Percentiles rank a stretch among this genome's conserved stretches.
Evolutionary conservation across 1,140 invertebrate species (phyloP).

Genomic region (Alviniconcha marisindica): DNA sequence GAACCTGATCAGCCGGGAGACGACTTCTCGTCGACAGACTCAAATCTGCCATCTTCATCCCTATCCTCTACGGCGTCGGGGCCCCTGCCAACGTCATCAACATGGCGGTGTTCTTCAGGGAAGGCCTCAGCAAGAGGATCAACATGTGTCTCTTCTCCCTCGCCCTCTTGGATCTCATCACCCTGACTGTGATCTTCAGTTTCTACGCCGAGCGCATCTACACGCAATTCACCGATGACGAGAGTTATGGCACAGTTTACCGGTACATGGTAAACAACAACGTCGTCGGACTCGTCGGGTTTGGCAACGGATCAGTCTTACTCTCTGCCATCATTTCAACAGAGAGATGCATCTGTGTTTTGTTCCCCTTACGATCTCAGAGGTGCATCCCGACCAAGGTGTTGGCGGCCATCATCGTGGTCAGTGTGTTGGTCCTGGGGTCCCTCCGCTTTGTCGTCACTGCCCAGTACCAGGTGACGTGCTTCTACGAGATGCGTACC

Average conservation of each 20-base stretch:
- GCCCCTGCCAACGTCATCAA: conserved; percentile 7
- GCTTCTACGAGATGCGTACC: conserved; percentile 11
- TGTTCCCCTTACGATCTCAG: conserved; percentile 11
- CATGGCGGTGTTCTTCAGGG: conserved; percentile 20
- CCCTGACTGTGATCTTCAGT: not conserved
- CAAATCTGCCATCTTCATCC: not conserved
- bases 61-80: not conserved
- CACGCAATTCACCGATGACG: not conserved
- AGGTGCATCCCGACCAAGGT: not conserved
- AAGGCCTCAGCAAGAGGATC: conserved; percentile 22
- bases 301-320: not conserved
- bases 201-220: not conserved
- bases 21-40: not conserved
- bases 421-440: not conserved
- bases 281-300: not conserved
- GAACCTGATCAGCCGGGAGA: conserved; percentile 18
- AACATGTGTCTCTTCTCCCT: conserved; percentile 26
- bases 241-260: not conserved
- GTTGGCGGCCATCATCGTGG: conserved; percentile 1
- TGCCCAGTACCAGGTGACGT: conserved; percentile 8
- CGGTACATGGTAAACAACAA: conserved; percentile 14
- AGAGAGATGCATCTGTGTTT: conserved; percentile 25
- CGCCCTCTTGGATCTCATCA: not conserved
- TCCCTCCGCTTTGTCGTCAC: not conserved
- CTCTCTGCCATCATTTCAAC: not conserved